phyloP scores from a whole-genome alignment of 2,888 invertebrate genomes.

The Meghimatium bilineatum region DNA sequence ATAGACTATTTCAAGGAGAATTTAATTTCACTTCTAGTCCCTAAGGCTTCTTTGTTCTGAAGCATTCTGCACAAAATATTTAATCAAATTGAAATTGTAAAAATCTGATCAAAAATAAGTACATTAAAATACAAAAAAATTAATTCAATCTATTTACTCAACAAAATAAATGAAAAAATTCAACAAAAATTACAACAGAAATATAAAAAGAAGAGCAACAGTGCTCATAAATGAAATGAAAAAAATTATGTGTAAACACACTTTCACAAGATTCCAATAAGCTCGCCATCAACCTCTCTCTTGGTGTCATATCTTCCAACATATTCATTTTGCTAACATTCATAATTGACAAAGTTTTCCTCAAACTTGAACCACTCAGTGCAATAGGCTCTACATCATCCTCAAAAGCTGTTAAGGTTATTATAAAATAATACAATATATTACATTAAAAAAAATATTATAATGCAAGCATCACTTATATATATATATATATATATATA shows the following conservation, averaged over 20 bases:
- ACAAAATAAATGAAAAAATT: not conserved
- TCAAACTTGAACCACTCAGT: not conserved
- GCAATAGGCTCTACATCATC: conserved; percentile 16
- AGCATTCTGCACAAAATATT: no score
- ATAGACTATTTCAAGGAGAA: no score
- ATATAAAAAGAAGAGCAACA: not conserved
- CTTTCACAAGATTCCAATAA: conserved; percentile 10
- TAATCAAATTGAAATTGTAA: no score
- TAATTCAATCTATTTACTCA: no score
- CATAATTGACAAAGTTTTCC: conserved; percentile 45
- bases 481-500: no score
- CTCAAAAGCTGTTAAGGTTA: not conserved
- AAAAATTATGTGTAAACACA: not conserved
- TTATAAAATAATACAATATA: not conserved
- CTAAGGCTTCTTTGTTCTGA: no score
- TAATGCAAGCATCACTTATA: no score
- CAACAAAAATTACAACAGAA: not conserved
- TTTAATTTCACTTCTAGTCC: no score
- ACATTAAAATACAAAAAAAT: not conserved
- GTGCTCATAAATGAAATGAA: not conserved
- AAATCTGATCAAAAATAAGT: no score
- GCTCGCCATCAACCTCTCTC: conserved; percentile 24
- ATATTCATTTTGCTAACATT: conserved; percentile 47
- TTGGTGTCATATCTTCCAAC: conserved; percentile 23
- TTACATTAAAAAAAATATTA: no score